Evolutionary conservation across 2,113 vertebrate species (phyloP), one percentile per base, ranked within the genome.

Genomic region (Alethe castanea): DNA sequence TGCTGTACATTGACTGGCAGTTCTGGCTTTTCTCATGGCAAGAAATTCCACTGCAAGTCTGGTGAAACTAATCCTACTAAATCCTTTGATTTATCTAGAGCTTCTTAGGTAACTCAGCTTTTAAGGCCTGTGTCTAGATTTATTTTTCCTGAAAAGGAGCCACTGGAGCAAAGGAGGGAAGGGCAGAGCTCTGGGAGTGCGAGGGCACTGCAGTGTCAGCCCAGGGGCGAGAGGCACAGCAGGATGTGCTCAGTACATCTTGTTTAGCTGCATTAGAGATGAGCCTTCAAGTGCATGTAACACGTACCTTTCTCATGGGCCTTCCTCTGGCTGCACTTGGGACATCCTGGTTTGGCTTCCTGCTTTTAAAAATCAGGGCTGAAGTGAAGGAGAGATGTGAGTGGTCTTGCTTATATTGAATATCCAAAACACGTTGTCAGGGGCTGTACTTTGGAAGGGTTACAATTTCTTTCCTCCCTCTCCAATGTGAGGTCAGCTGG

Each of bases 11-110:
- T 59, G 61, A 56, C n/a, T 56, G n/a, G 12, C 57, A 80, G 25
- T 12, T 66, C 70, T 88, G 70, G 20, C 33, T 97, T 93, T 86
- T 60, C 33, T 94, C n/a, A 57, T 40, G 6, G 52, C 52, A 45
- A 69, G 28, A 77, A 73, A 79, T 19, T 36, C 54, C 17, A 17
- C 35, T 66, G 60, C 25, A 28, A 82, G 26, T 70, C n/a, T 72
- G 79, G 29, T 54, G 64, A 61, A 90, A 47, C 15, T 76, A 78
- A 89, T 66, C 35, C 56, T 54, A 8, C 24, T 42, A 73, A 86
- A 76, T 47, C 40, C 52, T 82, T 65, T 72, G 44, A 59, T 80
- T 89, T 90, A 54, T 65, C 42, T 90, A 33, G 25, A 53, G 19
- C 26, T 80, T 73, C 50, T 14, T 15, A 40, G 25, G 28, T 44